A percentile compares a stretch with the other conserved stretches of the same genome.
Evolutionary conservation across 2,888 invertebrate species (phyloP).

Genomic region (Amphipoea lucens): DNA sequence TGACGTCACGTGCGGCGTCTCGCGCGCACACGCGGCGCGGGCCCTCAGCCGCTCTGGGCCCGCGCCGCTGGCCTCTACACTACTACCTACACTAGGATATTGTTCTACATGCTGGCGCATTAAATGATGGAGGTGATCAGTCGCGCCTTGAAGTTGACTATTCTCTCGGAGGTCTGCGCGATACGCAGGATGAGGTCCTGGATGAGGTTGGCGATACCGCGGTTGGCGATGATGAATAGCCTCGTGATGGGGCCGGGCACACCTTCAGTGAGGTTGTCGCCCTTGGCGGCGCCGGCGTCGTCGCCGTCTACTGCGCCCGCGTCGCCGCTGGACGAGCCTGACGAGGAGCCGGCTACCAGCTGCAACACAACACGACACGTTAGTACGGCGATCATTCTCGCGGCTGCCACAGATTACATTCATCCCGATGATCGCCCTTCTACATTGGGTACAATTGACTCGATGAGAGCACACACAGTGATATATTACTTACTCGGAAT

Average conservation of each 20-base stretch:
- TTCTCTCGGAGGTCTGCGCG: constrained; percentile 96
- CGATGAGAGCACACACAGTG: neutral
- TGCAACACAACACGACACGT: constrained; percentile 79
- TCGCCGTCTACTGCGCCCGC: constrained; percentile 87
- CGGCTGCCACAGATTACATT: constrained; percentile 10
- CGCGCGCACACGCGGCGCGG: constrained; percentile 43
- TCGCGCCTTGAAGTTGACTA: constrained; percentile 98
- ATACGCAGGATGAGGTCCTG: constrained; percentile 97
- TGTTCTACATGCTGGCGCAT: constrained; percentile 82
- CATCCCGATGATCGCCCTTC: neutral
- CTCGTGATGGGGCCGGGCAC: constrained; percentile 96
- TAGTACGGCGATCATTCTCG: neutral
- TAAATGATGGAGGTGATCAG: constrained; percentile 97
- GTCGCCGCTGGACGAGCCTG: constrained; percentile 90
- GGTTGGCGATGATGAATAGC: constrained; percentile 96
- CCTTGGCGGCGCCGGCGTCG: constrained; percentile 90
- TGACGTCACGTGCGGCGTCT: constrained; percentile 34
- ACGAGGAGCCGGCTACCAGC: constrained; percentile 93
- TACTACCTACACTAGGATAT: constrained; percentile 75
- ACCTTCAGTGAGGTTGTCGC: constrained; percentile 94
- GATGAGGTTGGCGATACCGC: constrained; percentile 96
- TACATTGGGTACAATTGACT: neutral
- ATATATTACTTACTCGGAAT: neutral
- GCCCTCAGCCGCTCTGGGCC: constrained; percentile 28
- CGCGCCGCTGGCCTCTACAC: constrained; percentile 63